Conservation (phyloP, 2,113 vertebrate genomes). For the Paramormyrops kingsleyae region DNA sequence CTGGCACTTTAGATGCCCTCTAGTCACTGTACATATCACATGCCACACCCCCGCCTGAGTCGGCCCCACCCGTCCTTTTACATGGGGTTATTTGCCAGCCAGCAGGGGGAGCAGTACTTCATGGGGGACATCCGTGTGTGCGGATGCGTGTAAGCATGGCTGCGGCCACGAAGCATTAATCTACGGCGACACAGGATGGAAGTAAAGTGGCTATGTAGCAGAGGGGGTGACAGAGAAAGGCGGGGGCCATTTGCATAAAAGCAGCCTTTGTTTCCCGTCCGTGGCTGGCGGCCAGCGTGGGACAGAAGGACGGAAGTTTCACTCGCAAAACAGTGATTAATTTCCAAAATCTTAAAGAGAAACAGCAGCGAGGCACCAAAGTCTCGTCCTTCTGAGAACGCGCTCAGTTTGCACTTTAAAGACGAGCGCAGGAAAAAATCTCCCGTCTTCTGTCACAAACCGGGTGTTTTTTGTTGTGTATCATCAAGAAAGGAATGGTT, state of each 20-base stretch:
- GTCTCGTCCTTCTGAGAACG: conserved; percentile 37
- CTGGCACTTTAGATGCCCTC: conserved; percentile 18
- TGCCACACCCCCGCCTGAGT: conserved; percentile 20
- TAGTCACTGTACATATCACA: conserved; percentile 42
- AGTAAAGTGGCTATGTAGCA: conserved; percentile 25
- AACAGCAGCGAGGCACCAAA: conserved; percentile 40
- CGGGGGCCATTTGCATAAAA: conserved; percentile 66
- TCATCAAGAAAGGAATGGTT: background rate
- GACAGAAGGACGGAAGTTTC: conserved; percentile 71
- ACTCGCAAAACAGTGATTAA: conserved; percentile 60
- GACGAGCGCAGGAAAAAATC: background rate
- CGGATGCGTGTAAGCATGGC: background rate
- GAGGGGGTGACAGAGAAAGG: conserved; percentile 43
- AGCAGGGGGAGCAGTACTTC: background rate
- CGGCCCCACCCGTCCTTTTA: background rate
- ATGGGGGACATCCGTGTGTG: background rate
- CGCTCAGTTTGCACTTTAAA: conserved; percentile 7
- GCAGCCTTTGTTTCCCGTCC: conserved; percentile 66
- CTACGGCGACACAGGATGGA: background rate
- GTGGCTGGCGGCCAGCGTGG: conserved; percentile 63
- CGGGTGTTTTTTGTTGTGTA: background rate
- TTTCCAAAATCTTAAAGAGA: conserved; percentile 53
- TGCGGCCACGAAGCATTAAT: background rate
- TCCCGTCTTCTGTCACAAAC: background rate
- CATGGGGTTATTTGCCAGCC: background rate